Base-by-base conservation (phyloP, 2,888 invertebrate species). In the Pachycephus smyrnensis region DNA sequence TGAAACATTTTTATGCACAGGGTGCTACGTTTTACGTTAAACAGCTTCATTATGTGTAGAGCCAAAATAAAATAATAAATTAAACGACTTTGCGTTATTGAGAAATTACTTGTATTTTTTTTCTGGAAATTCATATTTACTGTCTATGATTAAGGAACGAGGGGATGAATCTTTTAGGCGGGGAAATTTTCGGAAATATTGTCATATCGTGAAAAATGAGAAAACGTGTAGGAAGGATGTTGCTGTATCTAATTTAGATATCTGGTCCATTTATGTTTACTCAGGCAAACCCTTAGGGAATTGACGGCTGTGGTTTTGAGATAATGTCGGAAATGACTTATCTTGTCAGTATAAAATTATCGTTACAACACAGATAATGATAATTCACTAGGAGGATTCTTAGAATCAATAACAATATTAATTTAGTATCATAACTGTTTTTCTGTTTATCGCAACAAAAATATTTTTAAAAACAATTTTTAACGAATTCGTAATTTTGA, bases 101-200 rank as follows among this genome's bases (percentile, higher is more conserved):
- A 9, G 9, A 9, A 23, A 9, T 23, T 2, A 55, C 33, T 76
- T 68, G 12, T 71, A 32, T 75, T n/a, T 73, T 40, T 71, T 73
- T 30, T 15, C 31, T 15, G 68, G 75, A 76, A 76, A 78, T 15
- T 76, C 55, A 73, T 69, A 36, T 78, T 69, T 75, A 32, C 12
- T 35, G 6, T 40, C 15, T 40, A 15, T 2, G 40, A 40, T 40
- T 40, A 15, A 15, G 6, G 4, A 40, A 40, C 3, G 6, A 15
- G 6, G 1, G 6, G 15, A 15, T 6, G 12, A 31, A 12, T 2
- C 12, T n/a, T 74, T 12, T 30, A 11, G 4, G 55, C 73, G n/a
- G 68, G 68, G 12, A 68, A 73, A 35, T 73, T 73, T 77, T 33
- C 40, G 77, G 35, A 55, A 76, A 31, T 37, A 23, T 55, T 9